A percentile compares a stretch with the other conserved stretches of the same genome.
These are phyloP conservation scores for Cyphomyrmex costatus DNA, from an alignment of 1,140 invertebrate genomes.

Conservation along the genomic window DNA sequence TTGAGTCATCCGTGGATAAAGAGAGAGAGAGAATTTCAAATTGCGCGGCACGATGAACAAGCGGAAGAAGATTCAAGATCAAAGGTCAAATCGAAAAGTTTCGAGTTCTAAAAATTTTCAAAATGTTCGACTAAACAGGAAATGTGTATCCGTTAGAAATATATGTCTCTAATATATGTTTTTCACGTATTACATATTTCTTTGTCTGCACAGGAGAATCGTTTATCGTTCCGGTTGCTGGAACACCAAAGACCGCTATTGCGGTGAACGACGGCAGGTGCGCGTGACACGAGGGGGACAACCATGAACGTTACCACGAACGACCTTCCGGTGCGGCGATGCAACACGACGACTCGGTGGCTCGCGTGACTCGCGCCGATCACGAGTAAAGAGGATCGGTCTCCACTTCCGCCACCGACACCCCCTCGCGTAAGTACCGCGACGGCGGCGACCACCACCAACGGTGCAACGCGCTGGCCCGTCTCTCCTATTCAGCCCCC, in stretches of 20 bases:
- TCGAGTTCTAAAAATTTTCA: neutral
- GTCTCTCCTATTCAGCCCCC: conserved; percentile 37
- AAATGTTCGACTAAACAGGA: neutral
- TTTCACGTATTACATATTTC: neutral
- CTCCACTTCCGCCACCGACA: neutral
- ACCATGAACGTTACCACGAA: conserved; percentile 28
- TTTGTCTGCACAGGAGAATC: neutral
- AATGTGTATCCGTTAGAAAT: neutral
- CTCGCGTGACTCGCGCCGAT: conserved; percentile 68
- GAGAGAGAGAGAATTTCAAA: neutral
- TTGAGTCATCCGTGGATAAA: too few relatives aligned
- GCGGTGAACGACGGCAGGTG: conserved; percentile 24
- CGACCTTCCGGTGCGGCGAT: conserved; percentile 25
- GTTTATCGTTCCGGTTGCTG: neutral
- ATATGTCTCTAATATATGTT: too few relatives aligned
- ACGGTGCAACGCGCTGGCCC: conserved; percentile 40
- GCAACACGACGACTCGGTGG: conserved; percentile 46
- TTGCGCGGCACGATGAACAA: neutral
- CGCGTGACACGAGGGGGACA: conserved; percentile 5
- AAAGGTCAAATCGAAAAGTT: neutral
- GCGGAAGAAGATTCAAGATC: neutral
- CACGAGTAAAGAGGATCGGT: conserved; percentile 46
- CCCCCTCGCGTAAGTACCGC: conserved; percentile 25
- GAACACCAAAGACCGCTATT: conserved; percentile 9
- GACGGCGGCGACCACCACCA: conserved; percentile 12